Evolutionary conservation across 2,797 vertebrate species (phyloP), one percentile per base, ranked within the genome.

Genomic region (Sphaeramia orbicularis): DNA sequence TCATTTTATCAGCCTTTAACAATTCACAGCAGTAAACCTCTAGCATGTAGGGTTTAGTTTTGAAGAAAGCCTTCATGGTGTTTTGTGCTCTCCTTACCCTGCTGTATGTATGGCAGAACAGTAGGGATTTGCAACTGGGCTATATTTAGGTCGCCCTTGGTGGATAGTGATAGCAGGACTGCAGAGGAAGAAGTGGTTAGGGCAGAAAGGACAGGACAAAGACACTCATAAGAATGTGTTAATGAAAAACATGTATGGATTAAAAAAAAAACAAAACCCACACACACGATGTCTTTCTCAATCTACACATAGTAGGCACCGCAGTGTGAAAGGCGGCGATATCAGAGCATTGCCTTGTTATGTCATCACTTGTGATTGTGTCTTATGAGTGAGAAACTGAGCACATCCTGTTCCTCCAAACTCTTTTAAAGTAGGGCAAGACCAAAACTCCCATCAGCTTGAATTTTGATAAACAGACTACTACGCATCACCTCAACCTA

Each of bases 121-220:
- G 50, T 73, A 73, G 86, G 78, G 89, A 78, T 66, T 84, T 84
- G 83, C 54, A 78, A 19, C 11, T 16, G 53, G 74, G 80, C 85
- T 92, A 91, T 91, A 90, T 91, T 91, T 93, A 92, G 91, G 71
- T 68, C 35, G 76, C 57, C 88, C 91, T 92, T 90, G 80, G 68
- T 74, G 49, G 56, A 56, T 44, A 27, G 71, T 40, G 79, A 86
- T 60, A 62, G 51, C 49, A 72, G 58, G 74, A 72, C 81, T 75
- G 81, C 77, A 65, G 69, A 71, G 71, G 71, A 67, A 68, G 81
- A 83, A 53, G 65, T 73, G 68, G 62, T 35, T 10, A 3, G 44
- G 59, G 41, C 60, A 64, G 61, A 66, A 7, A 78, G 51, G 58
- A 78, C 7, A 8, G 13, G 58, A 72, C 61, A 60, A 75, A 71